Conservation (phyloP, 2,888 invertebrate species). For the Petrolisthes cinctipes region DNA sequence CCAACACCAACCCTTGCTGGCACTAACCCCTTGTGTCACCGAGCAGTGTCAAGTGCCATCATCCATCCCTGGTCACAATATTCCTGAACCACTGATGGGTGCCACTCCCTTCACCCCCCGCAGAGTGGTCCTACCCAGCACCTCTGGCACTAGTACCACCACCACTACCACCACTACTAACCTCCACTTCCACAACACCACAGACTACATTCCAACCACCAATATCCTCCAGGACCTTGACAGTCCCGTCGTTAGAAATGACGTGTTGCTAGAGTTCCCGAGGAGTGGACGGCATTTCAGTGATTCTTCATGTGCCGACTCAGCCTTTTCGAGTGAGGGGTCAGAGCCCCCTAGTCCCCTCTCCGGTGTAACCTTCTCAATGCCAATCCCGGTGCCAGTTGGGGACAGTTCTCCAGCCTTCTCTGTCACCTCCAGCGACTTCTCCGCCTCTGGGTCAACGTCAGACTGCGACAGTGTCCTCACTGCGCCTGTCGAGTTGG, state of each 20-base stretch:
- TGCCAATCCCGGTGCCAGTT: conserved; percentile 42
- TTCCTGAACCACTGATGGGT: conserved; percentile 39
- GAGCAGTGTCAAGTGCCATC: conserved; percentile 39
- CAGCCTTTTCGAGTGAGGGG: conserved; percentile 60
- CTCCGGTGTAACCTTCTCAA: conserved; percentile 26
- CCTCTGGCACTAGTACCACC: background rate
- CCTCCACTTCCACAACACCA: background rate
- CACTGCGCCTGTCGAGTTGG: conserved; percentile 51
- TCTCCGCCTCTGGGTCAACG: conserved; percentile 45
- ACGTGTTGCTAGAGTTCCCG: conserved; percentile 63
- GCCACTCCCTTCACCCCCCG: conserved; percentile 48
- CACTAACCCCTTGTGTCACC: conserved; percentile 38
- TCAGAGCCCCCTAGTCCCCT: conserved; percentile 60
- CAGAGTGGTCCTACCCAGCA: background rate
- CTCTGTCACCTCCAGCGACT: conserved; percentile 50
- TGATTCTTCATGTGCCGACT: conserved; percentile 54
- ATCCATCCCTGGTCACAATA: conserved; percentile 38
- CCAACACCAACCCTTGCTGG: conserved; percentile 35
- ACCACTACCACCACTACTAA: background rate
- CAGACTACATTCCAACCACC: conserved; percentile 17
- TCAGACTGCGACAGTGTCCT: conserved; percentile 63
- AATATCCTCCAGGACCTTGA: conserved; percentile 53
- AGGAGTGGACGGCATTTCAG: conserved; percentile 48
- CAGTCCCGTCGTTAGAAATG: conserved; percentile 60
- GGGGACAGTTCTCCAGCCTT: conserved; percentile 51